These are phyloP conservation scores for Sycophaga agraensis DNA, from an alignment of 1,140 invertebrate species.

Conservation along the genomic window DNA sequence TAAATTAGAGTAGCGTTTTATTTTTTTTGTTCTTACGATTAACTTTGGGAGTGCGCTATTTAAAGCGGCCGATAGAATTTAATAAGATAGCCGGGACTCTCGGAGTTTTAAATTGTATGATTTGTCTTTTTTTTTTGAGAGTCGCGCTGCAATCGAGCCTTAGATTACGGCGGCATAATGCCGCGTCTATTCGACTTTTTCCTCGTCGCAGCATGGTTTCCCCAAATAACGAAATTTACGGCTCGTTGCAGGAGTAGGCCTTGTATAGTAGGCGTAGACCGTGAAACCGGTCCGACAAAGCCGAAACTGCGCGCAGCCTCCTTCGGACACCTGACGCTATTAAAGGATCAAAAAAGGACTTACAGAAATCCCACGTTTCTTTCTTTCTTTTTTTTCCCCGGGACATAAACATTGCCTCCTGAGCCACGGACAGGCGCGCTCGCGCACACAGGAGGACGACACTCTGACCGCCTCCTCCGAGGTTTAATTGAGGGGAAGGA, in stretches of 20 bases:
- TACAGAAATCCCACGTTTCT: conserved; percentile 14
- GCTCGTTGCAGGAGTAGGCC: neutral
- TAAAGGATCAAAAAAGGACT: conserved; percentile 15
- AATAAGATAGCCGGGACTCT: too few relatives aligned
- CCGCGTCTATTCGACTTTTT: conserved; percentile 10
- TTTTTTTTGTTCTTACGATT: too few relatives aligned
- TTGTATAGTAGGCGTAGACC: neutral
- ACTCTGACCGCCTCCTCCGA: too few relatives aligned
- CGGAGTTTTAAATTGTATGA: too few relatives aligned
- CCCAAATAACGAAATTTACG: conserved; percentile 21
- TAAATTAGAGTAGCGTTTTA: too few relatives aligned
- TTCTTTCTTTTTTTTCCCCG: too few relatives aligned
- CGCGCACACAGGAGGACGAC: too few relatives aligned
- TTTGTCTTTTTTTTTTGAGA: too few relatives aligned
- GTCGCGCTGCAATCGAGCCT: neutral
- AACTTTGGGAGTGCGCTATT: too few relatives aligned
- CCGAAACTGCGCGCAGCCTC: neutral
- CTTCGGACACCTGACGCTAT: conserved; percentile 9
- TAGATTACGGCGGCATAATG: conserved; percentile 3
- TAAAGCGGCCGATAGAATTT: too few relatives aligned
- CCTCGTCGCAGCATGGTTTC: neutral
- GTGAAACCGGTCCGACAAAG: conserved; percentile 9
- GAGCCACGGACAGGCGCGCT: too few relatives aligned
- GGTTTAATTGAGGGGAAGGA: too few relatives aligned
- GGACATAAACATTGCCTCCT: conserved; percentile 1